Base-by-base conservation (phyloP, 2,888 invertebrate species). In the Dilophus febrilis region DNA sequence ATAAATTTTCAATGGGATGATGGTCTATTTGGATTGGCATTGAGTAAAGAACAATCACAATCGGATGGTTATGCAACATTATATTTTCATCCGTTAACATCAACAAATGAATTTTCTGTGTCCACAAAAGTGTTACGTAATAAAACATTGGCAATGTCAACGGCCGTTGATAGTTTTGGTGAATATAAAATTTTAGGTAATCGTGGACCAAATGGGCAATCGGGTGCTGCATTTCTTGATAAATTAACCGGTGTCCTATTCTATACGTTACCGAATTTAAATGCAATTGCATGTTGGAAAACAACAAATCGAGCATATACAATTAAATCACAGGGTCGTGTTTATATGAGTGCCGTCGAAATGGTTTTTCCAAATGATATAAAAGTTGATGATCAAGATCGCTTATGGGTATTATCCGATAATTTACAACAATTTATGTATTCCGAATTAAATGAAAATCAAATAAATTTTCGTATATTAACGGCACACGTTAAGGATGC, bases 281-380 rank as follows among this genome's bases (percentile, higher is more conserved):
- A 83, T 52, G 78, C 81, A 1, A 73, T 84, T 0, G 81, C 77
- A 1, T 84, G 83, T 50, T 84, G 83, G 83, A 73, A 71, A 48
- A 77, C 79, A 0, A 72, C 74, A 0, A 76, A 74, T 47, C 70
- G 70, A 34, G 68, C 67, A 1, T 82, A 81, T 51, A 69, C 66
- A 5, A 72, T 74, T 60, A 71, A 74, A 46, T 74, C 77, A 8
- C 81, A 82, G 53, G 80, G 77, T 4, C 65, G 78, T 30, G 71
- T 83, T 37, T 80, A 72, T 45, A 74, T 74, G 72, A 77, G 72
- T 51, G 70, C 78, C 42, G 67, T 65, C 2, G 74, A 76, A 2
- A 74, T 83, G 75, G 66, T 82, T 1, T 83, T 81, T 50, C 81
- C 83, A 3, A 80, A 78, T 37, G 83, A 83, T 47, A 68, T 84